Evolutionary conservation across 2,113 vertebrate species (phyloP).

Genomic region (Sinocyclocheilus anshuiensis): DNA sequence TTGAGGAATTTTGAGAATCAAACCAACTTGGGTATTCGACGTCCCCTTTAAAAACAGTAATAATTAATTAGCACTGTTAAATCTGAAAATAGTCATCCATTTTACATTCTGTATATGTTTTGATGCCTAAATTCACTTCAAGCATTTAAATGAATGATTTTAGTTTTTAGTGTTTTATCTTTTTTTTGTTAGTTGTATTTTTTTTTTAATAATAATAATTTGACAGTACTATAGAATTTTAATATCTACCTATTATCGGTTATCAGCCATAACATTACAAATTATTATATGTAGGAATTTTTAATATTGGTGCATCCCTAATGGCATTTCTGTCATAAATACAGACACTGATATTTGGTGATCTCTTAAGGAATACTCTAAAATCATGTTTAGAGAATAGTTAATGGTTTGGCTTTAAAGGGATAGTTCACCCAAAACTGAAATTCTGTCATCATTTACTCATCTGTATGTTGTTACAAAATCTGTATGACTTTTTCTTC

Average conservation of each 20-base stretch:
- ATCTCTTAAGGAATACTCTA: background rate
- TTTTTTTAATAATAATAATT: background rate
- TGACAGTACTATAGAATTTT: background rate
- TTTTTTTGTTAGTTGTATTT: no score
- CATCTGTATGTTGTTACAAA: background rate
- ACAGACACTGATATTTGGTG: background rate
- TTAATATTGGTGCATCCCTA: background rate
- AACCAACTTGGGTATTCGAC: no score
- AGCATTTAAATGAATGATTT: background rate
- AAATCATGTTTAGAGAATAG: background rate
- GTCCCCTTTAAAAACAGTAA: no score
- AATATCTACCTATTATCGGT: background rate
- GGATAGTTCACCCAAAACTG: no score
- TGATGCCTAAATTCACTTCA: background rate
- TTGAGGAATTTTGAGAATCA: no score
- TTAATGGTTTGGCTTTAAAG: background rate
- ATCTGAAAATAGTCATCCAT: no score
- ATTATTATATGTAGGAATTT: background rate
- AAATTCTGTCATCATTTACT: background rate
- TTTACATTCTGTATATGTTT: background rate
- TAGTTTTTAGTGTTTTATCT: no score
- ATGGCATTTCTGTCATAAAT: background rate
- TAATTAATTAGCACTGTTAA: no score
- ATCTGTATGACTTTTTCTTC: no score
- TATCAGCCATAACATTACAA: background rate